Evolutionary conservation across 2,888 invertebrate species (phyloP), one percentile per base, ranked within the genome.

Genomic region (Balanococcus diminutus): DNA sequence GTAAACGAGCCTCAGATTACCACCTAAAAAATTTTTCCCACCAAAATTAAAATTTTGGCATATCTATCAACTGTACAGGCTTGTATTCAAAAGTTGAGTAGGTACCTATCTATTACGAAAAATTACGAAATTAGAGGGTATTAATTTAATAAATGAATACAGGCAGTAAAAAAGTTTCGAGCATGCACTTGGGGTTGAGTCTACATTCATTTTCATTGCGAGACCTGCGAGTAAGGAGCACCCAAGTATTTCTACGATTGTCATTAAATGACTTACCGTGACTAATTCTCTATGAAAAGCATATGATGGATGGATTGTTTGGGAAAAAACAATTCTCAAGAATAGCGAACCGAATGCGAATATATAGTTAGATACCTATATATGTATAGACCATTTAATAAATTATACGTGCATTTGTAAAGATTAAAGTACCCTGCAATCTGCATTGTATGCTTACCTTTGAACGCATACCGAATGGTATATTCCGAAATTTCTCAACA

Each of bases 391-490:
- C 11, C 56, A 56, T 19, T 19, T n/a, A 9, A 0, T 19, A 19
- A 56, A 19, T 67, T 25, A 1, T 25, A 6, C 11, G 67, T 31
- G 9, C 22, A 6, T n/a, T 46, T n/a, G 6, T n/a, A 8, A 1
- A 8, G 14, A 16, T 46, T 16, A 46, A 46, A 16, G 11, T n/a
- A n/a, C n/a, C n/a, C n/a, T n/a, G n/a, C 19, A 22, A 11, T n/a
- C n/a, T 61, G 19, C 25, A 56, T 22, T 56, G 22, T 72, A n/a
- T 4, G 9, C 88, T 89, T 88, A 95, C 93, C 96, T 96, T 89
- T 96, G 96, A 91, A 96, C 95, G 92, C 99, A 99, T 88, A 98
- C 95, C 87, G 98, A 98, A 91, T 98, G 96, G 90, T 96, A 96
- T 89, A 98, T 92, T 87, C 99, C 98, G 90, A 97, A 95, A 90